These are phyloP conservation scores for Ommatoiulus sabulosus DNA, from an alignment of 2,888 invertebrate genomes.

Conservation along the genomic window DNA sequence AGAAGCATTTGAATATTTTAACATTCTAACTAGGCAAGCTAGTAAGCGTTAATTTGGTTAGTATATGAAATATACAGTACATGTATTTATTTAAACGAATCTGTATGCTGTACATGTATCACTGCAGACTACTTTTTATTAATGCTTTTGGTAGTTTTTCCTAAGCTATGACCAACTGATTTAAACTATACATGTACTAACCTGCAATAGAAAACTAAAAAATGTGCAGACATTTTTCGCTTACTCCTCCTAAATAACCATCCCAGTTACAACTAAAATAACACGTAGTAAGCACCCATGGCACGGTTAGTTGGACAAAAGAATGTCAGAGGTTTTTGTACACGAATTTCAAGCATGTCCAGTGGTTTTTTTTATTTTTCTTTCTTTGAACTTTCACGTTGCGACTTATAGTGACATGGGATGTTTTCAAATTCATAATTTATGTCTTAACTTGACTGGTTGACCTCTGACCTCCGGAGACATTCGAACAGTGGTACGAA, in stretches of 20 bases:
- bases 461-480: background rate
- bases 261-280: background rate
- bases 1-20: no score
- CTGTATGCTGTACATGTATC: no score
- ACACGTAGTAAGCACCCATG: background rate
- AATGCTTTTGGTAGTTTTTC: background rate
- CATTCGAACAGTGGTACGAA: background rate
- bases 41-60: no score
- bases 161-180: no score
- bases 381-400: background rate
- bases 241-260: no score
- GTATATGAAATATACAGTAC: no score
- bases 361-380: background rate
- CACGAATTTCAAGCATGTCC: background rate
- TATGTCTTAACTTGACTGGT: constrained; percentile 16
- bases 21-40: no score
- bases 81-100: no score
- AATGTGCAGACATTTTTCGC: no score
- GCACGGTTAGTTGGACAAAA: background rate
- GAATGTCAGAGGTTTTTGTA: background rate
- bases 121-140: background rate
- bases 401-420: background rate
- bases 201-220: no score
- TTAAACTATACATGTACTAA: no score
- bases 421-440: constrained; percentile 18